A percentile compares a stretch with the other conserved stretches of the same genome.
phyloP scores from a whole-genome alignment of 2,888 invertebrate genomes.

The Arrhopalites spinosus region DNA sequence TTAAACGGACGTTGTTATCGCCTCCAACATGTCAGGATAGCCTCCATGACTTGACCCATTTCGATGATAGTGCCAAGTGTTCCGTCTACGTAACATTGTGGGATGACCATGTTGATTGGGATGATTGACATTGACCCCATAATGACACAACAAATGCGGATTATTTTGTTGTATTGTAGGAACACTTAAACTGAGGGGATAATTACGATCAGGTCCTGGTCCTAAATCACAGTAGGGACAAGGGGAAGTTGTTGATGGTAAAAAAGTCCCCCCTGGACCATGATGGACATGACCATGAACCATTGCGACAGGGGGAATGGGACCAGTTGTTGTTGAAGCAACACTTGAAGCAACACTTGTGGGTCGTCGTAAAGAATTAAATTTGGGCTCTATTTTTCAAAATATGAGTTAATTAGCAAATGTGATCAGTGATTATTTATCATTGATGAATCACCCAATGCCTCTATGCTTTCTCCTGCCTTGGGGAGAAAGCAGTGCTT shows the following conservation, averaged over 20 bases:
- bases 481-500: no score
- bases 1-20: slow-evolving; percentile 52
- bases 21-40: slow-evolving; percentile 45
- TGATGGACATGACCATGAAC: slow-evolving; percentile 36
- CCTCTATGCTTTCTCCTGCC: no score
- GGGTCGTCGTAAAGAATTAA: slow-evolving; percentile 52
- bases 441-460: no score
- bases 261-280: neutral
- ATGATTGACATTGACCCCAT: slow-evolving; percentile 23
- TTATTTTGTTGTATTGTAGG: slow-evolving; percentile 46
- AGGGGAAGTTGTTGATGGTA: slow-evolving; percentile 19
- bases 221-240: slow-evolving; percentile 53
- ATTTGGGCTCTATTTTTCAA: no score
- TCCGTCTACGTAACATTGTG: slow-evolving; percentile 40
- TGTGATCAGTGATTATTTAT: no score
- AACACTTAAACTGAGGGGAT: slow-evolving; percentile 48
- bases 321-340: neutral
- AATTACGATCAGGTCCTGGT: slow-evolving; percentile 34
- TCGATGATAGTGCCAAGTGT: slow-evolving; percentile 50
- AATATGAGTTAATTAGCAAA: no score
- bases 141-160: slow-evolving; percentile 31
- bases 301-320: slow-evolving; percentile 14
- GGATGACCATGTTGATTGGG: slow-evolving; percentile 13
- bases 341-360: slow-evolving; percentile 29
- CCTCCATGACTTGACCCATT: no score